Evolutionary conservation across 1,140 invertebrate species (phyloP), one percentile per base, ranked within the genome.

Genomic region (Maniola jurtina): DNA sequence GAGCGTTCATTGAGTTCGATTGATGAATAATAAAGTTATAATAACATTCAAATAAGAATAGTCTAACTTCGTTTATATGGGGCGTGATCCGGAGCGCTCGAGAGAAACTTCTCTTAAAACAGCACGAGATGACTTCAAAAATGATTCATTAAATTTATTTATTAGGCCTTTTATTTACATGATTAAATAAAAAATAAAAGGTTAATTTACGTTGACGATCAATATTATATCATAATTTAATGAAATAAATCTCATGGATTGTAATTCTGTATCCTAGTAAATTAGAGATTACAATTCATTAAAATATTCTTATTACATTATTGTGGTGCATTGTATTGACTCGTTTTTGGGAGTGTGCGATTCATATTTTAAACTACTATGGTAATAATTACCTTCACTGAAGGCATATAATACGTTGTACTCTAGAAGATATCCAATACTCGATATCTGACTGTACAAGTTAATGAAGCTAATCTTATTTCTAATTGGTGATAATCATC

Each of bases 331-430:
- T 78, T 76, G 69, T 78, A 88, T 86, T 85, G 83, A 86, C 83
- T 86, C 82, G 72, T 76, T 73, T 83, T 79, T 84, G 83, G 79
- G 82, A 86, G 82, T 77, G 85, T 79, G 78, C 79, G 67, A 81
- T 80, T 80, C 71, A 75, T 76, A 79, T 76, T 77, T 75, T 69
- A 80, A 75, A 70, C 72, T 76, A 80, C 62, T 71, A 69, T 72
- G 72, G 75, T 77, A 84, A 76, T 61, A 72, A 63, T 61, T 64
- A 63, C 87, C 88, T 90, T 88, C 88, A 90, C 79, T 88, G 86
- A 90, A 90, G 88, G 88, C 81, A 88, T 80, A 76, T 70, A 71
- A 78, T 69, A 71, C 69, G 86, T 86, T 84, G 83, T 86, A 88
- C 85, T 85, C 77, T 70, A 70, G 78, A 78, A 79, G 76, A 85